phyloP scores from a whole-genome alignment of 2,113 vertebrate genomes.

The Xiphorhynchus elegans region DNA sequence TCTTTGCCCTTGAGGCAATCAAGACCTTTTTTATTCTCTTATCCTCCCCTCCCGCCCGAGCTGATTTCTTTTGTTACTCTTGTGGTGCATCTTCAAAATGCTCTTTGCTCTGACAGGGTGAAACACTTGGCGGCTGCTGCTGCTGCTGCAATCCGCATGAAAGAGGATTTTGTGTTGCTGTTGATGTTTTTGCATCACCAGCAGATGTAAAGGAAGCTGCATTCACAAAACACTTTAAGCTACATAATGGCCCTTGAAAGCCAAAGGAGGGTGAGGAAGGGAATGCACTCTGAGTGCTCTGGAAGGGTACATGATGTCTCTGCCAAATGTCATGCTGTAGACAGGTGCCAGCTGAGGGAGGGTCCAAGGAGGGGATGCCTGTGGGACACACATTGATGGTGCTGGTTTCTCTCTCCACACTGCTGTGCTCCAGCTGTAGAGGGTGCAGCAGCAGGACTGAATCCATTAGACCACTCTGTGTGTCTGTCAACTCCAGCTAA shows the following conservation, averaged over 20 bases:
- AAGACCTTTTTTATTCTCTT: neutral
- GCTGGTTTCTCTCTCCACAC: fast-evolving
- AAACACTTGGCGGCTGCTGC: neutral
- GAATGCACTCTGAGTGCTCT: neutral
- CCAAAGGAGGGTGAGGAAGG: slow-evolving; percentile 10
- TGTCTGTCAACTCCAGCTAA: neutral
- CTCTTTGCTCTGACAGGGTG: neutral
- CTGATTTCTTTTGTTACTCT: neutral
- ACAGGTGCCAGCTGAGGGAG: slow-evolving; percentile 15
- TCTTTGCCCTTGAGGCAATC: neutral
- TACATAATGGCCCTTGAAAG: slow-evolving; percentile 47
- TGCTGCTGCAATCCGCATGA: neutral
- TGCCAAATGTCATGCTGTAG: neutral
- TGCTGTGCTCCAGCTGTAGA: neutral
- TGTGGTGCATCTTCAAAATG: neutral
- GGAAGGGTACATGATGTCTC: neutral
- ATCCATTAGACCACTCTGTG: neutral
- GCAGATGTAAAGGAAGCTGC: slow-evolving; percentile 62
- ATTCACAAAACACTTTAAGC: slow-evolving; percentile 23
- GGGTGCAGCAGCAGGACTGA: neutral
- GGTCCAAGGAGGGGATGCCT: neutral
- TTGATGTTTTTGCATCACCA: slow-evolving; percentile 39
- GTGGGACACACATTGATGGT: fast-evolving
- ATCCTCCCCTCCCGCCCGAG: neutral
- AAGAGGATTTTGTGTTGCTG: neutral